Percentiles rank a stretch among this genome's conserved stretches.
Conservation (phyloP, 2,888 invertebrate genomes). For the Lithophane semibrunnea region DNA sequence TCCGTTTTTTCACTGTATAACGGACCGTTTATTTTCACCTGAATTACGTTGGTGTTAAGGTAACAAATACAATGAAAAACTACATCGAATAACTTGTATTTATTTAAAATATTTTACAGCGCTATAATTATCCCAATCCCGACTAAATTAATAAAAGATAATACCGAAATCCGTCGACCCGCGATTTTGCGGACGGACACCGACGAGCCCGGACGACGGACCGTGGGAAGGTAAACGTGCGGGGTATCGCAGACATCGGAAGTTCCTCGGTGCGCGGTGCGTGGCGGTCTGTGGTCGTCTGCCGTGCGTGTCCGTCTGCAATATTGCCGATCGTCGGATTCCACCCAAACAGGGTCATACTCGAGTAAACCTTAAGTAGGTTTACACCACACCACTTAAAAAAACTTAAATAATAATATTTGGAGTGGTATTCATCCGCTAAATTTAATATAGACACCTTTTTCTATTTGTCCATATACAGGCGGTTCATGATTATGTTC, state of each 20-base stretch:
- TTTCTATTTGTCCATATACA: constrained; percentile 7
- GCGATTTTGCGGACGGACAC: too few relatives aligned
- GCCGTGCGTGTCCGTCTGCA: too few relatives aligned
- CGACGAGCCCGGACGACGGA: too few relatives aligned
- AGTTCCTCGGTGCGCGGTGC: too few relatives aligned
- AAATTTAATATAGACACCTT: constrained; percentile 25
- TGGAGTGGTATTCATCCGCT: background rate
- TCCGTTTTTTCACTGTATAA: constrained; percentile 1
- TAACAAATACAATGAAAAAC: background rate
- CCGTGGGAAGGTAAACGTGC: too few relatives aligned
- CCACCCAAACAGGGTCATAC: background rate
- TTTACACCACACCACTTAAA: background rate
- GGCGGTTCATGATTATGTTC: constrained; percentile 45
- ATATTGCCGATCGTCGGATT: too few relatives aligned
- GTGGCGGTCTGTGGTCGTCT: too few relatives aligned
- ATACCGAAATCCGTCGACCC: too few relatives aligned
- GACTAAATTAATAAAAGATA: background rate
- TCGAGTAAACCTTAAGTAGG: background rate
- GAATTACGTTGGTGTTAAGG: background rate
- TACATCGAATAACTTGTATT: background rate
- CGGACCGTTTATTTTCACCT: background rate
- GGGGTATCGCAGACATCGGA: too few relatives aligned
- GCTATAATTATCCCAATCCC: too few relatives aligned
- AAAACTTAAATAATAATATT: background rate
- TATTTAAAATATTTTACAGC: constrained; percentile 1